phyloP scores from a whole-genome alignment of 2,797 vertebrate genomes.

The Peromyscus melanophrys region DNA sequence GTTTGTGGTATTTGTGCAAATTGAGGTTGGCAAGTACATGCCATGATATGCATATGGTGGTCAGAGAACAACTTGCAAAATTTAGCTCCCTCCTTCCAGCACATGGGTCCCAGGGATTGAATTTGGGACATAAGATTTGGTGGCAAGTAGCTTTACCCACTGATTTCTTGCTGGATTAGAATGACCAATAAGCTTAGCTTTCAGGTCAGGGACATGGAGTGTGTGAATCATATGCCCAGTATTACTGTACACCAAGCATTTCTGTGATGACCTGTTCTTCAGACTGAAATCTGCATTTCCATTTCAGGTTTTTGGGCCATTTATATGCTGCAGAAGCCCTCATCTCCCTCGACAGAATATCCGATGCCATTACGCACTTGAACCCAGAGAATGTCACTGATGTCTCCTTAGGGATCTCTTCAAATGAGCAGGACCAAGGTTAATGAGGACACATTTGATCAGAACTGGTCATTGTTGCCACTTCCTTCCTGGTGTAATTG shows the following conservation, averaged over 20 bases:
- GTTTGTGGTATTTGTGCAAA: not conserved
- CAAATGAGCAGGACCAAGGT: slow-evolving; percentile 99
- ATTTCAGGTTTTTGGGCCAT: slow-evolving; percentile 96
- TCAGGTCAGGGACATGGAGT: not conserved
- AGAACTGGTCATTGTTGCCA: slow-evolving; percentile 78
- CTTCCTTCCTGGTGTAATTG: slow-evolving; percentile 75
- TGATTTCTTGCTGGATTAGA: not conserved
- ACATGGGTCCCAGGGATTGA: not conserved
- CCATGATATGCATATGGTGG: not conserved
- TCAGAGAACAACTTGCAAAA: not conserved
- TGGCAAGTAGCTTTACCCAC: not conserved
- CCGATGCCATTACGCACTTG: slow-evolving; percentile 98
- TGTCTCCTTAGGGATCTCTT: slow-evolving; percentile 95
- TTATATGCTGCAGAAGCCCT: slow-evolving; percentile 99
- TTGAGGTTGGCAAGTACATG: too few species aligned
- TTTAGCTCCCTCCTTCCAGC: not conserved
- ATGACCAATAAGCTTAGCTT: not conserved
- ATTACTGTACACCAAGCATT: not conserved
- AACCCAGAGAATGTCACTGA: slow-evolving; percentile 98
- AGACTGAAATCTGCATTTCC: slow-evolving; percentile 70
- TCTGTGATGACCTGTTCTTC: slow-evolving; percentile 6
- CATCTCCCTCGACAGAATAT: slow-evolving; percentile 99
- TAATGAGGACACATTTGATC: slow-evolving; percentile 85
- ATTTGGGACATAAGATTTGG: not conserved
- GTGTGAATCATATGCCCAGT: not conserved